Evolutionary conservation across 2,797 vertebrate genomes (phyloP), one percentile per base, ranked within the genome.

Genomic region (Prionace glauca): DNA sequence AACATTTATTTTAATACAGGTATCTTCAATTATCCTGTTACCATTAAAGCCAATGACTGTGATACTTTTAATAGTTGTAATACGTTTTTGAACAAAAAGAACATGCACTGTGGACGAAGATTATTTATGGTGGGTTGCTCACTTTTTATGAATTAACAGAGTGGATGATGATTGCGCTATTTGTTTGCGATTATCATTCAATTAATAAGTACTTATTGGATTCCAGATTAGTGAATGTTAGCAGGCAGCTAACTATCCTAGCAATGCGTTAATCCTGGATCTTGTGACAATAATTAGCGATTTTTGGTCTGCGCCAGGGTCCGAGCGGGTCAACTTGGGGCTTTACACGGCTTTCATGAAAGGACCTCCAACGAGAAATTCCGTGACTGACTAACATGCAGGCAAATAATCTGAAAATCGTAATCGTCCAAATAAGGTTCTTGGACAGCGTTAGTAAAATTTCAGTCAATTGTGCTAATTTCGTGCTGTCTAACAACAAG

Each of bases 251-350:
- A 92, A 69, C 65, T 99, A 99, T 99, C 99, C 97, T 98, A 99
- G 98, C 98, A 99, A 99, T 99, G 99, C 98, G 97, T 96, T 99
- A 99, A 99, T 99, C 99, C 98, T 97, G 97, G 98, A 98, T 98
- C 99, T 99, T 99, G 99, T 99, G 99, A 99, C 98, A 98, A 98
- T 99, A 98, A 99, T 99, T 99, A 99, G 98, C 97, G 97, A 97
- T 97, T 98, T 62, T 97, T 98, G 96, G 98, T 97, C 97, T 98
- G 96, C 97, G 72, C 69, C 93, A 56, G 50, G 93, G 71, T 60
- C 93, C 93, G 96, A 97, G 96, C 96, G 96, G 98, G 98, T 98
- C 98, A 98, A 97, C 97, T 97, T 97, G 96, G 96, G 97, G 96
- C 97, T 98, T 97, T 97, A 98, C 69, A 56, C 69, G 24, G 41